These are phyloP conservation scores for Pantelozetes paolii DNA, from an alignment of 2,888 invertebrate genomes.

Conservation along the genomic window DNA sequence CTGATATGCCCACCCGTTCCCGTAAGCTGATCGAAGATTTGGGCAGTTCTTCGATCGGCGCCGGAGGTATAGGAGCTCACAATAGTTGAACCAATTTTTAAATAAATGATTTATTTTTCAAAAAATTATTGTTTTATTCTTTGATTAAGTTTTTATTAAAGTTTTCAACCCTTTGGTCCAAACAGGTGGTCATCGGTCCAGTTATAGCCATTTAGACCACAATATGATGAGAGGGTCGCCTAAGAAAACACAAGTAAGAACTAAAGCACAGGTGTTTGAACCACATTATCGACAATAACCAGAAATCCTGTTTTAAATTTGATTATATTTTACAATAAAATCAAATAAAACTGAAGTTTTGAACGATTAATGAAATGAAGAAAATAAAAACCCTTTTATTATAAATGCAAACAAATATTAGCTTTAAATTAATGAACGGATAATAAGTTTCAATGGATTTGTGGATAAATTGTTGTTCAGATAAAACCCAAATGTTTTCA, in stretches of 20 bases:
- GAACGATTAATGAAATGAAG: too few relatives aligned
- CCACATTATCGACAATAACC: not conserved
- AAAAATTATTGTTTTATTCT: constrained; percentile 23
- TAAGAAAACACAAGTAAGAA: constrained; percentile 41
- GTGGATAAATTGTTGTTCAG: constrained; percentile 8
- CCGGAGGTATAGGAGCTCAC: not conserved
- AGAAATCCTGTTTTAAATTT: not conserved
- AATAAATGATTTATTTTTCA: not conserved
- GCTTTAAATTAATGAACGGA: not conserved
- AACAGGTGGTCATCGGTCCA: constrained; percentile 16
- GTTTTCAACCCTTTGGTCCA: not conserved
- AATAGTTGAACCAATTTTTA: not conserved
- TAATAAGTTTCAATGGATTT: not conserved
- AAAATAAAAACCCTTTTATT: too few relatives aligned
- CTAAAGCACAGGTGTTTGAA: not conserved
- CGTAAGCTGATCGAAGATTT: constrained; percentile 57
- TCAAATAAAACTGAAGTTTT: too few relatives aligned
- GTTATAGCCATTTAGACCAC: constrained; percentile 30
- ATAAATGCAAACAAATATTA: too few relatives aligned
- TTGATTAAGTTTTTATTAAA: not conserved
- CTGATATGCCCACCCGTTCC: constrained; percentile 59
- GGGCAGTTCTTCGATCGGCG: constrained; percentile 53
- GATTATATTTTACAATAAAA: not conserved
- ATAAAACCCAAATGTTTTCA: not conserved
- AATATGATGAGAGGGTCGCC: constrained; percentile 42